Base-by-base conservation (phyloP, 2,888 invertebrate genomes). In the Leucozona laternaria region DNA sequence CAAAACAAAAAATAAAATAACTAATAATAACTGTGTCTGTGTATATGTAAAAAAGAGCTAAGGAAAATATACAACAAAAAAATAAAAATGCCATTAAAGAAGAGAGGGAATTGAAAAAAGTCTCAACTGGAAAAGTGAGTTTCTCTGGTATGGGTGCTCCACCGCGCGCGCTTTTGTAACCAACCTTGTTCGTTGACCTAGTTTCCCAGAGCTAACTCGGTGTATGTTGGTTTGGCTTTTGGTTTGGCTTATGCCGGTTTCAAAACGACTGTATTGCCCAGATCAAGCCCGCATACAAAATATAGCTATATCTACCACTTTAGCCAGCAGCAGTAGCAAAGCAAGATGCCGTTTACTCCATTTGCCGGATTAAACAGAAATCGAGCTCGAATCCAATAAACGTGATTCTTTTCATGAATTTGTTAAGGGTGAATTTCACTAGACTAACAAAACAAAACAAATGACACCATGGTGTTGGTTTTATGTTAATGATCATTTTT, bases 161-260 rank as follows among this genome's bases (percentile, higher is more conserved):
- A 53, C 80, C 79, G 79, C 77, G 70, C 75, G 71, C 77, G 64
- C 86, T 73, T 73, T 78, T 75, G 70, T 76, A 82, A 45, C 58
- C 82, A 86, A 82, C 82, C 86, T 86, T 86, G 86, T 86, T 86
- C 82, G 86, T 86, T 86, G 86, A 86, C 86, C 86, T 53, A 86
- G 86, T 86, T 86, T 82, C 82, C 7, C 28, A 40, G 28, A 34
- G 57, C 4, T 25, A 53, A 11, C 50, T 10, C 68, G 34, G 4
- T 71, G 82, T n/a, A n/a, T 82, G 43, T 75, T 40, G 17, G 82
- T 68, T 58, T 40, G 10, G 31, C 58, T 82, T 60, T 75, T 40
- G 17, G 82, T 68, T 58, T 40, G 10, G 31, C 58, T 82, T 60
- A 78, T 79, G 86, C 78, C 86, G 78, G 78, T 86, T 86, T 86